Evolutionary conservation across 2,888 invertebrate species (phyloP).

Genomic region (Gnatocerus cornutus): DNA sequence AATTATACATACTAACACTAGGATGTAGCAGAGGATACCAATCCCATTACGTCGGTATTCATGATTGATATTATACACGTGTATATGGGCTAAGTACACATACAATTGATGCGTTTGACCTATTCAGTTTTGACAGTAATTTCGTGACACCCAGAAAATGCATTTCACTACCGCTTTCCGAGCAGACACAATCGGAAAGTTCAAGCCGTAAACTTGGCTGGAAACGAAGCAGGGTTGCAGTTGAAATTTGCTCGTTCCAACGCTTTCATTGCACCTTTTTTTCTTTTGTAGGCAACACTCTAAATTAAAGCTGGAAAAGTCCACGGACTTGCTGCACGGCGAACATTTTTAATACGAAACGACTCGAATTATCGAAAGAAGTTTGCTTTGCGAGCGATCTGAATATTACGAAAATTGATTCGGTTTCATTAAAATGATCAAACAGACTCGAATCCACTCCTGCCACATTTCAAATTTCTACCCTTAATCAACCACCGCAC

Average conservation of each 20-base stretch:
- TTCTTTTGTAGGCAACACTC: constrained; percentile 26
- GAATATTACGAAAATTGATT: too few species aligned
- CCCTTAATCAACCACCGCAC: constrained; percentile 24
- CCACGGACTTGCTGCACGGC: constrained; percentile 18
- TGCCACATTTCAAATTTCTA: constrained; percentile 27
- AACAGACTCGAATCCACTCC: too few species aligned
- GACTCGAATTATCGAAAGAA: not conserved
- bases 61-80: constrained; percentile 52
- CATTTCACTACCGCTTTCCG: constrained; percentile 9
- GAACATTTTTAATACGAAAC: constrained; percentile 19
- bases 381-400: too few species aligned
- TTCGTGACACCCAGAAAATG: constrained; percentile 32
- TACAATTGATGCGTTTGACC: constrained; percentile 42
- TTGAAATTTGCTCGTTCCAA: constrained; percentile 35
- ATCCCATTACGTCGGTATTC: constrained; percentile 50
- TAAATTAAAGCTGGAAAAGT: constrained; percentile 39
- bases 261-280: constrained; percentile 37
- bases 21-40: constrained; percentile 50
- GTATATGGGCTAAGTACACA: constrained; percentile 45
- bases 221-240: constrained; percentile 36
- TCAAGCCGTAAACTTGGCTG: constrained; percentile 30
- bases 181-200: constrained; percentile 31
- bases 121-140: constrained; percentile 29
- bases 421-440: too few species aligned
- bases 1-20: constrained; percentile 55